Conservation (phyloP, 2,888 invertebrate species). For the Ischnus inquisitorius region DNA sequence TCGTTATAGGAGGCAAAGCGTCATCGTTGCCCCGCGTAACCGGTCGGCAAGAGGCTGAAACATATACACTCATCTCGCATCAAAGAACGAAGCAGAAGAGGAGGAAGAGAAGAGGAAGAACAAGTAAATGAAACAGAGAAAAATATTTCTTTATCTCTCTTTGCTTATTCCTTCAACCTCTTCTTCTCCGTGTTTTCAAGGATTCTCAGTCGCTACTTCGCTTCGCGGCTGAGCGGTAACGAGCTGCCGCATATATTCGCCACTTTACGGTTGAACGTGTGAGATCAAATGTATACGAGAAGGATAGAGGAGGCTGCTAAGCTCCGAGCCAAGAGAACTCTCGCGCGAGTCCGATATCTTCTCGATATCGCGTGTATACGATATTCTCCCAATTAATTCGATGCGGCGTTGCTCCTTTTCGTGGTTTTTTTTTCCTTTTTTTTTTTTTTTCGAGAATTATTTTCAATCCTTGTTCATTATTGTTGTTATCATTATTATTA, state of each 20-base stretch:
- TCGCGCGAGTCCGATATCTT: slow-evolving; percentile 54
- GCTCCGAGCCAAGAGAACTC: slow-evolving; percentile 15
- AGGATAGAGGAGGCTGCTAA: slow-evolving; percentile 35
- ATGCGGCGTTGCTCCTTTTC: slow-evolving; percentile 19
- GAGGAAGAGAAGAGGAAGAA: slow-evolving; percentile 42
- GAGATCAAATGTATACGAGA: slow-evolving; percentile 14
- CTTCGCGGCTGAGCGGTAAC: slow-evolving; percentile 64
- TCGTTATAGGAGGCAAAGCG: slow-evolving; percentile 17
- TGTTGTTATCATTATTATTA: slow-evolving; percentile 43
- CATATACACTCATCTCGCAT: slow-evolving; percentile 12
- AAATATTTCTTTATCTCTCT: slow-evolving; percentile 52
- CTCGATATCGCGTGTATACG: slow-evolving; percentile 63
- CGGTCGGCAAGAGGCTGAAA: slow-evolving; percentile 26
- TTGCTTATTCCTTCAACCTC: slow-evolving; percentile 13
- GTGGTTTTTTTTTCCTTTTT: too few species aligned
- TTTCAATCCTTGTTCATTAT: slow-evolving; percentile 18
- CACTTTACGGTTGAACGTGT: slow-evolving; percentile 60
- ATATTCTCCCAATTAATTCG: slow-evolving; percentile 67
- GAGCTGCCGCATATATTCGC: slow-evolving; percentile 67
- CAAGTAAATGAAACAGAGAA: slow-evolving; percentile 49
- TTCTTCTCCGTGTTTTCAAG: slow-evolving; percentile 52
- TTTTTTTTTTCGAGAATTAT: slow-evolving; percentile 38
- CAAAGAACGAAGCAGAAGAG: slow-evolving; percentile 8
- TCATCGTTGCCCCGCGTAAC: slow-evolving; percentile 30
- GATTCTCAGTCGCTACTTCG: slow-evolving; percentile 66